Evolutionary conservation across 2,113 vertebrate species (phyloP).

Genomic region (Porphyrio hochstetteri): DNA sequence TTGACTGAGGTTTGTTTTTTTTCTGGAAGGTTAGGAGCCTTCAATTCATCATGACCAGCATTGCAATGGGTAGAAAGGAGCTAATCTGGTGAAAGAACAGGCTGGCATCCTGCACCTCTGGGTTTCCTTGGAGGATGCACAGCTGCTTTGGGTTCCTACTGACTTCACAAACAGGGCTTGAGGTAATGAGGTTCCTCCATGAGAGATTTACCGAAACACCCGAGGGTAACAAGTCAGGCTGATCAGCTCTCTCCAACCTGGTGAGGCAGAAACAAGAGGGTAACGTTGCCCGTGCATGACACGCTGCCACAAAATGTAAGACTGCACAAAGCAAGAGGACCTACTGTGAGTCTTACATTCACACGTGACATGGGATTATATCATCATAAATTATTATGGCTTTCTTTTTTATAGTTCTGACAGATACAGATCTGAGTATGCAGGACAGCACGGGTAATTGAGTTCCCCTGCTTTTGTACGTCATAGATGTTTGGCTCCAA

Average conservation of each 20-base stretch:
- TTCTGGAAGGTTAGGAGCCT: not conserved
- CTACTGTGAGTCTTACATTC: not conserved
- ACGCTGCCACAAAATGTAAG: not conserved
- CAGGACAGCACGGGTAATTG: not conserved
- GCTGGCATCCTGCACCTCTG: not conserved
- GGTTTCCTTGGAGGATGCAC: not conserved
- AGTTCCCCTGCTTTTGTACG: not conserved
- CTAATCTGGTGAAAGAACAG: not conserved
- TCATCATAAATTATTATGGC: not conserved
- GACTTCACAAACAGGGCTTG: not conserved
- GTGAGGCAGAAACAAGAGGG: not conserved
- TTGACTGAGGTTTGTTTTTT: not conserved
- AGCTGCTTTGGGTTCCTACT: not conserved
- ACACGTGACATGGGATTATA: not conserved
- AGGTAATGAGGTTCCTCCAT: not conserved
- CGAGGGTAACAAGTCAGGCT: not conserved
- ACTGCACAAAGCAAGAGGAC: not conserved
- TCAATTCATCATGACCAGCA: not conserved
- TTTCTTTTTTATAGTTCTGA: not conserved
- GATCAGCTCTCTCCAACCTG: not conserved
- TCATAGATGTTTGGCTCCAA: not conserved
- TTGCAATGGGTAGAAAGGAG: not conserved
- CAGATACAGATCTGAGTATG: not conserved
- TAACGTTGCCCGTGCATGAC: fast-evolving
- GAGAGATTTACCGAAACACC: not conserved